Evolutionary conservation across 37 sponge, comb jelly and placozoan species (phyloP).

Genomic region (Theonella swinhoei): DNA sequence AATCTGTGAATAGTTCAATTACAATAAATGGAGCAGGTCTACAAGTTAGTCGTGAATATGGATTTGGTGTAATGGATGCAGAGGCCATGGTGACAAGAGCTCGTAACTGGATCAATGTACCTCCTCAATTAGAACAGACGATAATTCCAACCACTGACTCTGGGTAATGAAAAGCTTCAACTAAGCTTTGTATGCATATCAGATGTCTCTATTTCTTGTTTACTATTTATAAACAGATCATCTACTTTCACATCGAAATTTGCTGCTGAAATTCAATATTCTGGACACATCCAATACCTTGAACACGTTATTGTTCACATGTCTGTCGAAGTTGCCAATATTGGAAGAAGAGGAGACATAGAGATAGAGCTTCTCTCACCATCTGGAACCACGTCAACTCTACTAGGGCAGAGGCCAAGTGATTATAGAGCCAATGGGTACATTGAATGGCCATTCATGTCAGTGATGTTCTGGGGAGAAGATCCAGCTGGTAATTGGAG

Average conservation of each 20-base stretch:
- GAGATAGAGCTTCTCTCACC: constrained; percentile 68
- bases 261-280: too few species aligned
- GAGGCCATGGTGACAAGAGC: constrained; percentile 79
- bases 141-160: too few species aligned
- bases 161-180: too few species aligned
- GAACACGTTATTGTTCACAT: constrained; percentile 12
- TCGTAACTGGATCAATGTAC: constrained; percentile 75
- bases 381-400: constrained; percentile 48
- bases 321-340: not conserved
- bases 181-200: too few species aligned
- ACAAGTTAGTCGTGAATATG: too few species aligned
- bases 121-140: too few species aligned
- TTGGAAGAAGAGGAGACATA: constrained; percentile 61
- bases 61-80: constrained; percentile 90
- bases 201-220: too few species aligned
- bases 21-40: constrained; percentile 79
- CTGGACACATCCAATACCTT: not conserved
- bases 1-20: too few species aligned
- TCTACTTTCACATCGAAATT: too few species aligned
- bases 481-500: constrained; percentile 60
- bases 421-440: constrained; percentile 15
- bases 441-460: too few species aligned
- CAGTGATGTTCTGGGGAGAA: too few species aligned
- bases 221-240: too few species aligned
- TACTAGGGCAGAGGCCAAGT: constrained; percentile 43